A percentile compares a stretch with the other conserved stretches of the same genome.
phyloP scores from a whole-genome alignment of 2,888 invertebrate genomes.

The Tetranychus piercei region DNA sequence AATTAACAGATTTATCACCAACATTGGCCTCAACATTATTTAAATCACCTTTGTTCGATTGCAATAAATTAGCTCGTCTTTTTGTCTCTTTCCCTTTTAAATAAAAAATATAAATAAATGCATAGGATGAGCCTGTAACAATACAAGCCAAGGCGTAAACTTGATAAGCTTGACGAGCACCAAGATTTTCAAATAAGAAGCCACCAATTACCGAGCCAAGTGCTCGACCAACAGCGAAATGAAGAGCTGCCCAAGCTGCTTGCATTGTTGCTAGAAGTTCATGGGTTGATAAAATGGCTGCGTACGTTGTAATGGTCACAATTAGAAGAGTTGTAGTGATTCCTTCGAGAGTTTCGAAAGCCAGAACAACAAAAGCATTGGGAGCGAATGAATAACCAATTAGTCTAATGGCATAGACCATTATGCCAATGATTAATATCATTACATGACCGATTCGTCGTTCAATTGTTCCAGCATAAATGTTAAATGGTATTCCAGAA shows the following conservation, averaged over 20 bases:
- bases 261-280: conserved; percentile 19
- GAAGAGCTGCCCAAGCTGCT: conserved; percentile 18
- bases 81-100: background rate
- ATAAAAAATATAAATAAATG: background rate
- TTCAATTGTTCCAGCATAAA: conserved; percentile 50
- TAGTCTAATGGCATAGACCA: conserved; percentile 53
- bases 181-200: conserved; percentile 15
- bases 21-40: background rate
- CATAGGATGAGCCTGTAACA: background rate
- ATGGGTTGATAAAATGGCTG: background rate
- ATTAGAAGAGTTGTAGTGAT: conserved; percentile 14
- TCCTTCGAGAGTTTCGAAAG: conserved; percentile 15
- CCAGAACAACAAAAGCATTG: conserved; percentile 3
- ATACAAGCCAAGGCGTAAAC: conserved; percentile 1
- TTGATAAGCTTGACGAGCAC: conserved; percentile 5
- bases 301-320: conserved; percentile 17
- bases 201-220: conserved; percentile 17
- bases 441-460: conserved; percentile 51
- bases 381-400: conserved; percentile 35
- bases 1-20: too few relatives aligned
- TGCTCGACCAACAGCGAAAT: conserved; percentile 17
- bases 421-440: conserved; percentile 53
- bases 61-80: background rate
- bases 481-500: conserved; percentile 53
- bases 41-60: background rate